A percentile compares a stretch with the other conserved stretches of the same genome.
Evolutionary conservation across 2,888 invertebrate genomes (phyloP).

Genomic region (Flexamia atlantica): DNA sequence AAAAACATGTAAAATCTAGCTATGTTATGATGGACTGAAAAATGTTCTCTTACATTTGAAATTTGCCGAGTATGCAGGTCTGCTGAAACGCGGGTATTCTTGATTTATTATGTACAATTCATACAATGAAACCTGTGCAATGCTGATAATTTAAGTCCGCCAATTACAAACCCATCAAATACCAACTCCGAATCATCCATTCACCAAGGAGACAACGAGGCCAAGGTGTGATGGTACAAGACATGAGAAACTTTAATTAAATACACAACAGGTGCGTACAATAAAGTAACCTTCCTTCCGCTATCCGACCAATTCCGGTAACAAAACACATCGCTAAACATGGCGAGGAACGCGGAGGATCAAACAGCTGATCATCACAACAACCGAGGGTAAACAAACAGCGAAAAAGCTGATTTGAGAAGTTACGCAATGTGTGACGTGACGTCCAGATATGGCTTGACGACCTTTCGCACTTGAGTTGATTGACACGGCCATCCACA

Average conservation of each 20-base stretch:
- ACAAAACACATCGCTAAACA: not conserved
- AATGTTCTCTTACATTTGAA: no score
- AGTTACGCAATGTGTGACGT: not conserved
- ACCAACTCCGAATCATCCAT: not conserved
- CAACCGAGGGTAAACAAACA: not conserved
- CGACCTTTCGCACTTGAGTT: not conserved
- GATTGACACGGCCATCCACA: not conserved
- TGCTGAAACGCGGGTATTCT: no score
- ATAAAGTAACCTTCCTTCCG: constrained; percentile 3
- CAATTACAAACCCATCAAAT: no score
- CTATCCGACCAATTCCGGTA: not conserved
- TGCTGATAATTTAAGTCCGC: no score
- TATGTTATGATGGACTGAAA: no score
- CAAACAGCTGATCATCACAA: not conserved
- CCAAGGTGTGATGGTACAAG: not conserved
- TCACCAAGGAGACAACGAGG: not conserved
- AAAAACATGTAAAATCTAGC: no score
- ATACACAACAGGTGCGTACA: not conserved
- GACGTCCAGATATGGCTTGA: not conserved
- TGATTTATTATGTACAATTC: no score
- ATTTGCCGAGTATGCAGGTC: no score
- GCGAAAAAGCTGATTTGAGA: constrained; percentile 15
- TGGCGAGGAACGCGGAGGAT: not conserved
- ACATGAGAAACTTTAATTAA: constrained; percentile 4
- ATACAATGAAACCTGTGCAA: no score